Evolutionary conservation across 2,797 vertebrate species (phyloP), one percentile per base, ranked within the genome.

Genomic region (Myiotriccus ornatus): DNA sequence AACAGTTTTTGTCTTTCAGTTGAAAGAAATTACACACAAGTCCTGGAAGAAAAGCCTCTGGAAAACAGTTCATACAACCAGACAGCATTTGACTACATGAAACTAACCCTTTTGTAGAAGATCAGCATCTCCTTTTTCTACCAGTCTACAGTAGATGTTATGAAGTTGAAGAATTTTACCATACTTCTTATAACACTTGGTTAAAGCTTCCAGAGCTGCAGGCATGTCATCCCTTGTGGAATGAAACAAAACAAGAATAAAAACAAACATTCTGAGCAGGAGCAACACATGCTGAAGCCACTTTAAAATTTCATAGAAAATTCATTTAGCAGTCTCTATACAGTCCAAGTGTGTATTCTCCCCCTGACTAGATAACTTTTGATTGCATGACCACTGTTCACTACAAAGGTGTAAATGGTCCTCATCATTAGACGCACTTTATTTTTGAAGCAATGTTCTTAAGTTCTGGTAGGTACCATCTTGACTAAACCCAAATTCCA

Each of bases 91-190:
- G 53, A 78, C 17, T 19, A 53, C 9, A 39, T 67, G 39, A 67
- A 76, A 95, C 96, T 87, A 59, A 99, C 99, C 98, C 99, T 99
- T 99, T 76, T 99, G 98, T 84, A 99, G 98, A 35, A 98, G 97
- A 39, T 99, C 98, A 1, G 98, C 98, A 35, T 99, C 98, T 94
- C 98, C 99, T 90, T 98, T 98, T 94, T 99, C 98, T 97, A 99
- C 97, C 96, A 99, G 97, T 71, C 34, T 96, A 28, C 99, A 98
- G 37, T 98, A 95, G 97, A 99, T 73, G 87, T 98, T 98, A 73
- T 99, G 99, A 79, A 98, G 95, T 76, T 98, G 97, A 75, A 99
- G 98, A 76, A 98, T 43, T 62, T 96, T 82, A 56, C 96, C 97
- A 96, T 99, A 99, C 89, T 97, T 98, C 92, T 98, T 98, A 13